Evolutionary conservation across 1,140 invertebrate species (phyloP).

Genomic region (Battus philenor): DNA sequence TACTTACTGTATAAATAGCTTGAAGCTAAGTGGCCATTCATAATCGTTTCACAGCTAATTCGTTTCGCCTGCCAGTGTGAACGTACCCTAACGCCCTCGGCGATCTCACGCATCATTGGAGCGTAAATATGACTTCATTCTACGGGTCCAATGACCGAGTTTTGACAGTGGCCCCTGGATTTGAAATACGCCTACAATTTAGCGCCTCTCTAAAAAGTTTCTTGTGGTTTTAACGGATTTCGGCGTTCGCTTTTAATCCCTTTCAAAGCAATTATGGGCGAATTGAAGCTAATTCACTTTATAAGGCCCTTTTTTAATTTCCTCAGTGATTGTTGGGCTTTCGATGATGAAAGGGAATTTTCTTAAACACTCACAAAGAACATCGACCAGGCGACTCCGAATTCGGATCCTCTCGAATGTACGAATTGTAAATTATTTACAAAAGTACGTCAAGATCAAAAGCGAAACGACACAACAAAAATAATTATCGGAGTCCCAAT

Average conservation of each 20-base stretch:
- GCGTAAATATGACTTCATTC: constrained; percentile 22
- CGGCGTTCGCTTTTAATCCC: neutral
- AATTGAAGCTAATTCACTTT: neutral
- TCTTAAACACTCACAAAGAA: no score
- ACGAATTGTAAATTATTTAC: neutral
- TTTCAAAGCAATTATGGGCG: neutral
- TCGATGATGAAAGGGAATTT: neutral
- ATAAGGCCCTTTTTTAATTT: neutral
- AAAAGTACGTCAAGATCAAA: neutral
- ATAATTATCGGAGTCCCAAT: constrained; percentile 4
- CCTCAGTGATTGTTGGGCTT: constrained; percentile 1
- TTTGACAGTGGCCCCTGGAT: neutral
- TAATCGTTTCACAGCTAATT: constrained; percentile 6
- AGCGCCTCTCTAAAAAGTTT: neutral
- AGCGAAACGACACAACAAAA: neutral
- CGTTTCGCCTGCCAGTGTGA: constrained; percentile 1
- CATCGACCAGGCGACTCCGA: neutral
- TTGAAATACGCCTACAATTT: constrained; percentile 1
- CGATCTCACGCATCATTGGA: constrained; percentile 19
- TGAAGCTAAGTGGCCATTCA: neutral
- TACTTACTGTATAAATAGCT: no score
- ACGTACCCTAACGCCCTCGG: constrained; percentile 13
- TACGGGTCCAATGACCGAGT: neutral
- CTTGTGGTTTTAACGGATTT: no score
- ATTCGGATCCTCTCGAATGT: no score